Percentiles rank a stretch among this genome's conserved stretches.
Evolutionary conservation across 2,888 invertebrate species (phyloP).

Genomic region (Apamea epomidion): DNA sequence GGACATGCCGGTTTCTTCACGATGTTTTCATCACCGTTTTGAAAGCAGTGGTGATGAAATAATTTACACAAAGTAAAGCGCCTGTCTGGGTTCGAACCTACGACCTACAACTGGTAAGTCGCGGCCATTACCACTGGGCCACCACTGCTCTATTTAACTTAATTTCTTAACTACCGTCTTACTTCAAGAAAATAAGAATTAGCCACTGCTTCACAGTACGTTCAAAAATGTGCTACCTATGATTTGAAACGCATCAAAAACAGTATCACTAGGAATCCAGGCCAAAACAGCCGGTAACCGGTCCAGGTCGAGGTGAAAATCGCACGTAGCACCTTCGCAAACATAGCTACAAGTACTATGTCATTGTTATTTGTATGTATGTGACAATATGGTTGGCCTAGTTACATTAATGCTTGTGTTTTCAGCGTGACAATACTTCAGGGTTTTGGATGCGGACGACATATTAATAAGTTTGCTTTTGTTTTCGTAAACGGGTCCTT

Average conservation of each 20-base stretch:
- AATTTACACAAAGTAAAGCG: too few species aligned
- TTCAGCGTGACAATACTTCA: conserved; percentile 43
- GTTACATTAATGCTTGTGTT: conserved; percentile 40
- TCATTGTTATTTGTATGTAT: conserved; percentile 44
- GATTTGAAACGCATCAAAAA: conserved; percentile 14
- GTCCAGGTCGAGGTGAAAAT: conserved; percentile 55
- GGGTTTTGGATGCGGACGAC: conserved; percentile 13
- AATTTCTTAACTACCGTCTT: not conserved
- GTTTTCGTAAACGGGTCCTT: not conserved
- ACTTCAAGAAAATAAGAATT: not conserved
- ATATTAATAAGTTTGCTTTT: conserved; percentile 34
- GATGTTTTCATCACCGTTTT: too few species aligned
- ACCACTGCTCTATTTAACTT: too few species aligned
- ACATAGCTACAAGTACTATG: conserved; percentile 19
- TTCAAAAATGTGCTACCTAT: not conserved
- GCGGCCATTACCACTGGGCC: too few species aligned
- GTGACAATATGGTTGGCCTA: conserved; percentile 50
- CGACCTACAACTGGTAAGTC: too few species aligned
- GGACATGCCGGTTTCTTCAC: too few species aligned
- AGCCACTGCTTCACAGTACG: not conserved
- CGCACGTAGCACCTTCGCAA: conserved; percentile 51
- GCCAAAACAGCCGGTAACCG: conserved; percentile 29
- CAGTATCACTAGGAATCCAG: conserved; percentile 35
- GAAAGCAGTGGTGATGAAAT: too few species aligned
- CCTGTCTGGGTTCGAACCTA: too few species aligned